Conservation (phyloP, 2,888 invertebrate genomes). For the Lymantria monacha region DNA sequence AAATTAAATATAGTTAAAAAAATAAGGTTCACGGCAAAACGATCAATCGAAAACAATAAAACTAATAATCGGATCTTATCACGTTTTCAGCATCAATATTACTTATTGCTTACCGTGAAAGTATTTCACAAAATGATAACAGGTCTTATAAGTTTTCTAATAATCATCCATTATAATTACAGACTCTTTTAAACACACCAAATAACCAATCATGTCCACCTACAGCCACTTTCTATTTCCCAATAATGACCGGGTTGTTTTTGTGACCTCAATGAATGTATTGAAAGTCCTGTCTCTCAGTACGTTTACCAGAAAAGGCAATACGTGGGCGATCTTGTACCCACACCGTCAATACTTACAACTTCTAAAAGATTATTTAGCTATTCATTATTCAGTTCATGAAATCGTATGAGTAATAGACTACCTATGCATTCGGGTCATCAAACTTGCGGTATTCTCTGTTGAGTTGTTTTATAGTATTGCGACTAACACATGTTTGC, state of each 20-base stretch:
- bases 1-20: too few relatives aligned
- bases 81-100: too few relatives aligned
- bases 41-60: too few relatives aligned
- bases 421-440: slow-evolving; percentile 41
- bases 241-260: slow-evolving; percentile 29
- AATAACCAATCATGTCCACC: slow-evolving; percentile 42
- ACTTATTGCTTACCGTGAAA: too few relatives aligned
- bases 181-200: too few relatives aligned
- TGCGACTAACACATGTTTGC: slow-evolving; percentile 29
- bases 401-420: slow-evolving; percentile 8
- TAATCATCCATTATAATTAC: too few relatives aligned
- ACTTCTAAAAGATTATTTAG: slow-evolving; percentile 29
- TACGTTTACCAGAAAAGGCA: slow-evolving; percentile 52
- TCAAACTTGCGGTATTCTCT: slow-evolving; percentile 41
- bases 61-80: too few relatives aligned
- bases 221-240: slow-evolving; percentile 59
- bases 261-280: slow-evolving; percentile 32
- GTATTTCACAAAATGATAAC: too few relatives aligned
- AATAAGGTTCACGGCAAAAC: too few relatives aligned
- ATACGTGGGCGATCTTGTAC: slow-evolving; percentile 42
- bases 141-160: too few relatives aligned
- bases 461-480: not conserved
- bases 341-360: slow-evolving; percentile 36
- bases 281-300: slow-evolving; percentile 53
- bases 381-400: slow-evolving; percentile 17